phyloP scores from a whole-genome alignment of 1,140 invertebrate genomes.

The Drepana arcuata region DNA sequence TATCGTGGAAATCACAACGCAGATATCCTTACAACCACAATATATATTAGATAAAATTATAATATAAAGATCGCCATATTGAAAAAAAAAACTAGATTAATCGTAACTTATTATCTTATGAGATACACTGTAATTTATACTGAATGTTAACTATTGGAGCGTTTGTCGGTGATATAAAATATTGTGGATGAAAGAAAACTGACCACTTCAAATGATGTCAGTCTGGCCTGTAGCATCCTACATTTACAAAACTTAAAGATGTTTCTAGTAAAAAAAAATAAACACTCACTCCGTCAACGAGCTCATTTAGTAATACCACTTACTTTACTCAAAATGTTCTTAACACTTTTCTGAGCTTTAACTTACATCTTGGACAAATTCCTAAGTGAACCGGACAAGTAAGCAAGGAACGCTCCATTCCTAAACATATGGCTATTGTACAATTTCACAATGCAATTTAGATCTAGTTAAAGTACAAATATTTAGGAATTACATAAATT shows the following conservation, averaged over 20 bases:
- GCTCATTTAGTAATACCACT: slow-evolving; percentile 58
- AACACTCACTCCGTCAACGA: slow-evolving; percentile 62
- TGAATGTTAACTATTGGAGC: slow-evolving; percentile 66
- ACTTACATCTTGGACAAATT: slow-evolving; percentile 55
- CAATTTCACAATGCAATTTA: slow-evolving; percentile 69
- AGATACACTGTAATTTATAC: slow-evolving; percentile 71
- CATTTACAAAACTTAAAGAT: slow-evolving; percentile 68
- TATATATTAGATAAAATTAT: slow-evolving; percentile 74
- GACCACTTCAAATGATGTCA: slow-evolving; percentile 59
- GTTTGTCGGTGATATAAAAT: slow-evolving; percentile 58
- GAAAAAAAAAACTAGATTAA: slow-evolving; percentile 70
- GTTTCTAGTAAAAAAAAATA: slow-evolving; percentile 60
- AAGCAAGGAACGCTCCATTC: slow-evolving; percentile 59
- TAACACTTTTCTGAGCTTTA: slow-evolving; percentile 59
- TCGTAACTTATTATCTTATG: slow-evolving; percentile 68
- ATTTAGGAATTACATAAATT: slow-evolving; percentile 66
- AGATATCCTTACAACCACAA: slow-evolving; percentile 73
- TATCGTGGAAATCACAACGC: slow-evolving; percentile 69
- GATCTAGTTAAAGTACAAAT: slow-evolving; percentile 71
- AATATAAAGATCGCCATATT: slow-evolving; percentile 72
- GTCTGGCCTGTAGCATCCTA: slow-evolving; percentile 61
- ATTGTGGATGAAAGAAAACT: slow-evolving; percentile 73
- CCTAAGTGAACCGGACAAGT: slow-evolving; percentile 43
- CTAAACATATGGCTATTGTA: slow-evolving; percentile 66
- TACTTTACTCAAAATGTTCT: slow-evolving; percentile 64